Conservation (phyloP, 2,113 vertebrate genomes). For the Sigmodon hispidus region DNA sequence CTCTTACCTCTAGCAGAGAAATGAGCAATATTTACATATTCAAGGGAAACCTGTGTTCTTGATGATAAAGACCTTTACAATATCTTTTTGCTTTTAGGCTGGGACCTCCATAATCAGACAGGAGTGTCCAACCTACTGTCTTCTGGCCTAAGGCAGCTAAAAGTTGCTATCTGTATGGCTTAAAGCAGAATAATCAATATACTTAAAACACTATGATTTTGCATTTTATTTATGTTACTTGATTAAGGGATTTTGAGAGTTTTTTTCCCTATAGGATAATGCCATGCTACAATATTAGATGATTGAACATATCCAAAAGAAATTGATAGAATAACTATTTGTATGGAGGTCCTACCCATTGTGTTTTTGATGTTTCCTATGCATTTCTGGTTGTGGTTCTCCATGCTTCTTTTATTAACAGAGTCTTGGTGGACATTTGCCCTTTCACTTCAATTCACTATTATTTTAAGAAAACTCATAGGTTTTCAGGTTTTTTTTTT, state of each 20-base stretch:
- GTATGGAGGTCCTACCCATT: neutral
- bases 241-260: neutral
- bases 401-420: neutral
- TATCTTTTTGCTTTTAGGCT: neutral
- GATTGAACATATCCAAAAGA: neutral
- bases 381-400: neutral
- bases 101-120: neutral
- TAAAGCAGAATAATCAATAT: neutral
- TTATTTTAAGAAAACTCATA: neutral
- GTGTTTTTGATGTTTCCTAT: neutral
- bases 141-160: neutral
- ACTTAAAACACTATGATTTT: neutral
- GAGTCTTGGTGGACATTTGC: neutral
- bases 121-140: neutral
- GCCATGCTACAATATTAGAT: neutral
- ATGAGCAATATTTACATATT: neutral
- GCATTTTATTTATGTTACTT: neutral
- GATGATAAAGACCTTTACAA: neutral
- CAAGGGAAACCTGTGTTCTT: neutral
- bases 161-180: neutral
- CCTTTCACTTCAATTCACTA: neutral
- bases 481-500: neutral
- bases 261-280: neutral
- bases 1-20: neutral
- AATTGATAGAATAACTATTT: neutral